Evolutionary conservation across 2,888 invertebrate genomes (phyloP).

Genomic region (Archaeoteleia sp.): DNA sequence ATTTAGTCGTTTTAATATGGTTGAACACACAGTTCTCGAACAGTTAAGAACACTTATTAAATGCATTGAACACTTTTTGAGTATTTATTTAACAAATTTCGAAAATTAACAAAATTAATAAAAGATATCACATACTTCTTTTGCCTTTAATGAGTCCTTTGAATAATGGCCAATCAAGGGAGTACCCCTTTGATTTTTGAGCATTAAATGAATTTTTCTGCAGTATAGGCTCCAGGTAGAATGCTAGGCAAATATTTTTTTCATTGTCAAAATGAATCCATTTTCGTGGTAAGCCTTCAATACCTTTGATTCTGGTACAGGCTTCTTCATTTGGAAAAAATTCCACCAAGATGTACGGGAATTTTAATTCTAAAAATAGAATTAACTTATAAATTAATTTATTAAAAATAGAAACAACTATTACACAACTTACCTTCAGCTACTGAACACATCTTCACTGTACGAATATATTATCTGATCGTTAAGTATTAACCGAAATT

Average conservation of each 20-base stretch:
- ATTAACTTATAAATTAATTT: too few relatives aligned
- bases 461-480: too few relatives aligned
- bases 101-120: neutral
- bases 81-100: too few relatives aligned
- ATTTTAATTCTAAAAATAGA: neutral
- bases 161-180: conserved; percentile 2
- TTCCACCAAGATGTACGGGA: neutral
- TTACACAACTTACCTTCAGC: too few relatives aligned
- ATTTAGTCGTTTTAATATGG: too few relatives aligned
- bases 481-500: too few relatives aligned
- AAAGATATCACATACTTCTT: conserved; percentile 1
- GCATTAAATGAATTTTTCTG: conserved; percentile 6
- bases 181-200: neutral
- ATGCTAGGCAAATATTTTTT: conserved; percentile 1
- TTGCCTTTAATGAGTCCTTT: conserved; percentile 1
- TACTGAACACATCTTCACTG: too few relatives aligned
- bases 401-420: too few relatives aligned
- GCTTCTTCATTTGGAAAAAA: neutral
- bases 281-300: conserved; percentile 3
- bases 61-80: too few relatives aligned
- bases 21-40: too few relatives aligned
- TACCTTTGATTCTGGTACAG: neutral
- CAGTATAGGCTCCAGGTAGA: neutral
- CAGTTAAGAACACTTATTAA: too few relatives aligned
- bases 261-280: conserved; percentile 4